These are phyloP conservation scores for Gallinago jamesoni DNA, from an alignment of 2,113 vertebrate species.

Conservation along the genomic window DNA sequence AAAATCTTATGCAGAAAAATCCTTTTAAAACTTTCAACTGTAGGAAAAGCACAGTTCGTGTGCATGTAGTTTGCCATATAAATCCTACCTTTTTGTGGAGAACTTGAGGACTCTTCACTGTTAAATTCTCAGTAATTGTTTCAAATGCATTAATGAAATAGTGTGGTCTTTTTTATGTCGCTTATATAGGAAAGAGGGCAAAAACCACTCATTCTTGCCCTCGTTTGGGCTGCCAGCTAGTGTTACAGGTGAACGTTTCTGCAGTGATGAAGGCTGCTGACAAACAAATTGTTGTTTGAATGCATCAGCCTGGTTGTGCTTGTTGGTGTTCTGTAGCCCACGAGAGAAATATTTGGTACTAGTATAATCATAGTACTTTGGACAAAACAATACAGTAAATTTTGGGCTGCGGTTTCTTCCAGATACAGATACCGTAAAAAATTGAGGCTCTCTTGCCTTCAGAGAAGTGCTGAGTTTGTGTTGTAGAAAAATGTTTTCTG, in stretches of 20 bases:
- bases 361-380: neutral
- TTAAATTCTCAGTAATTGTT: neutral
- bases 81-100: neutral
- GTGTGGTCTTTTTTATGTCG: neutral
- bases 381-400: accelerated
- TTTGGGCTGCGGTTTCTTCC: neutral
- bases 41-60: neutral
- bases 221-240: neutral
- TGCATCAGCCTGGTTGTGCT: neutral
- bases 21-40: neutral
- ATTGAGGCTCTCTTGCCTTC: neutral
- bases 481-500: neutral
- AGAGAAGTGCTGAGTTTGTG: neutral
- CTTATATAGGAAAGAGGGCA: neutral
- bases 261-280: neutral
- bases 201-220: neutral
- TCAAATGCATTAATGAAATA: neutral
- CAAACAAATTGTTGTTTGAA: neutral
- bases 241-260: neutral
- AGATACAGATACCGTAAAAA: neutral
- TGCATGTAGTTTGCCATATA: accelerated
- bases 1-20: neutral
- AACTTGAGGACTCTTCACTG: accelerated
- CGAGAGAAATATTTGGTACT: neutral
- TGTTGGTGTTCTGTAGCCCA: neutral